These are phyloP conservation scores for Trachelipus rathkii DNA, from an alignment of 1,140 invertebrate species.

Conservation along the genomic window DNA sequence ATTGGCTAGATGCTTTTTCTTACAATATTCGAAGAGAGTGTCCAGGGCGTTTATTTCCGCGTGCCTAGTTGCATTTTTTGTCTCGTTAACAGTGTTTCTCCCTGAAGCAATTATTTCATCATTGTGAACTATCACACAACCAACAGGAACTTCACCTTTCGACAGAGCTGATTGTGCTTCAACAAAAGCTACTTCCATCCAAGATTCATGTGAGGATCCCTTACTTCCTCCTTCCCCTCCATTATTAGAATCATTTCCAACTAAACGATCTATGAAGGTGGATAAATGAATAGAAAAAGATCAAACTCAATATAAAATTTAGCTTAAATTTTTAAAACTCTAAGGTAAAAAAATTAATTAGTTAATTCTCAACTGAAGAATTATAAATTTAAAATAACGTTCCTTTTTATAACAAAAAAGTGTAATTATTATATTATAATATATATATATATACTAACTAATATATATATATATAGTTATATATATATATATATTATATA, in stretches of 20 bases:
- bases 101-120: constrained; percentile 68
- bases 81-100: constrained; percentile 80
- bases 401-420: too few species aligned
- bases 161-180: constrained; percentile 75
- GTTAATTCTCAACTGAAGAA: too few species aligned
- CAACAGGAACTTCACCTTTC: constrained; percentile 91
- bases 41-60: constrained; percentile 92
- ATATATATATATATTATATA: too few species aligned
- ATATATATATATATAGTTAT: too few species aligned
- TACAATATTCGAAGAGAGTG: background rate
- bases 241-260: constrained; percentile 13
- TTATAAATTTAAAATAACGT: too few species aligned
- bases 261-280: background rate
- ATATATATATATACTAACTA: too few species aligned
- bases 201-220: constrained; percentile 48
- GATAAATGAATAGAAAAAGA: too few species aligned
- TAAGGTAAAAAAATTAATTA: too few species aligned
- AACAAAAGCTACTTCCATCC: constrained; percentile 66
- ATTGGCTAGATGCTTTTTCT: too few species aligned
- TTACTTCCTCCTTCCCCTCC: background rate
- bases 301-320: too few species aligned
- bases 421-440: too few species aligned
- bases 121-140: constrained; percentile 82
- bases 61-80: constrained; percentile 88
- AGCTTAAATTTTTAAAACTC: too few species aligned